Conservation (phyloP, 2,888 invertebrate genomes). For the Hypercompe scribonia region DNA sequence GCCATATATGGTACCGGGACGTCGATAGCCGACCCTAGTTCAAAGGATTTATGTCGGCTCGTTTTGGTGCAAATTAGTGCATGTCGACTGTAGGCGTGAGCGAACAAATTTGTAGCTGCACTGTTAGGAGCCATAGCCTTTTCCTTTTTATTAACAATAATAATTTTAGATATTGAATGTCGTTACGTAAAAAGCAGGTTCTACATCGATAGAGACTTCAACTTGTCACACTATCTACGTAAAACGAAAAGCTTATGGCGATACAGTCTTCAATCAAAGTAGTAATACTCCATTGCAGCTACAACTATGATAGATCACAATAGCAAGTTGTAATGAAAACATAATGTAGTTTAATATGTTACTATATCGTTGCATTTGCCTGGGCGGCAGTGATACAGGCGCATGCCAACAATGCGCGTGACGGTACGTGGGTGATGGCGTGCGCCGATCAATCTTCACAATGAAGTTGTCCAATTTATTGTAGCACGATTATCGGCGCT, state of each 20-base stretch:
- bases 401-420: constrained; percentile 63
- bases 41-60: constrained; percentile 79
- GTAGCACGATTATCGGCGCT: constrained; percentile 63
- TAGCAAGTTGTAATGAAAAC: constrained; percentile 55
- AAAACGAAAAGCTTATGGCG: constrained; percentile 12
- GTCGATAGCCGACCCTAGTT: constrained; percentile 74
- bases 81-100: constrained; percentile 77
- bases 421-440: constrained; percentile 77
- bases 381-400: constrained; percentile 39
- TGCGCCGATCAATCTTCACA: constrained; percentile 74
- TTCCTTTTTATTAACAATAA: constrained; percentile 35
- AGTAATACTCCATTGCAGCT: constrained; percentile 29
- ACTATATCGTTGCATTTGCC: constrained; percentile 30
- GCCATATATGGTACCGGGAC: constrained; percentile 76
- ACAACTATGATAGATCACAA: constrained; percentile 50
- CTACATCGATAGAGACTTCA: neutral
- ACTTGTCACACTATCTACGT: constrained; percentile 3
- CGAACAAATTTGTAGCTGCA: constrained; percentile 73
- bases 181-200: neutral
- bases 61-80: constrained; percentile 83
- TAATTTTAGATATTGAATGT: neutral
- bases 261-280: neutral
- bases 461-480: constrained; percentile 80
- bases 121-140: constrained; percentile 51
- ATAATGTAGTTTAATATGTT: constrained; percentile 53